These are phyloP conservation scores for Zoanthus solanderi DNA, from an alignment of 92 coral and sea anemone genomes.

Conservation along the genomic window DNA sequence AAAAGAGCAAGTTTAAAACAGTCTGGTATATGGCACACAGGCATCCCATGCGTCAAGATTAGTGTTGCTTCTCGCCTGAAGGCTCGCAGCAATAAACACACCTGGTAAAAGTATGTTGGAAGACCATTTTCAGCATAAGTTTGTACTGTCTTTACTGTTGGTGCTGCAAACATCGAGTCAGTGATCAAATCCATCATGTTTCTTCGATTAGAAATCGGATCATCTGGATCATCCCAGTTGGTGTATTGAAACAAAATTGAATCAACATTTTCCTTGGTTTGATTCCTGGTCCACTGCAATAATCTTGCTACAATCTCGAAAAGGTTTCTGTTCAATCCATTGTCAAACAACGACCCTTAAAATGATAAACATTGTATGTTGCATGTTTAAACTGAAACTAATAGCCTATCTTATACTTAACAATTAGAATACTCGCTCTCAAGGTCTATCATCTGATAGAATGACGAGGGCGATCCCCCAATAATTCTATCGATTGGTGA, in stretches of 20 bases:
- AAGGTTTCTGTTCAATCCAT: not conserved
- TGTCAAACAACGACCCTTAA: not conserved
- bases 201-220: constrained; percentile 9
- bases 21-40: no score
- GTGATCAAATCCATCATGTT: constrained; percentile 24
- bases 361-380: no score
- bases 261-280: constrained; percentile 8
- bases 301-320: not conserved
- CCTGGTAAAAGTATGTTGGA: constrained; percentile 12
- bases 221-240: not conserved
- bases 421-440: no score
- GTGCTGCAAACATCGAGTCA: constrained; percentile 8
- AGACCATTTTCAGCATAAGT: not conserved
- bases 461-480: no score
- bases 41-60: no score
- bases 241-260: constrained; percentile 30
- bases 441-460: no score
- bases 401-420: no score
- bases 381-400: no score
- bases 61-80: no score
- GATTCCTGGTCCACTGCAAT: constrained; percentile 11
- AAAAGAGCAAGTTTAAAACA: no score
- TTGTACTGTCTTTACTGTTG: constrained; percentile 13
- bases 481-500: no score
- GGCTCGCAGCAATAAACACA: not conserved